These are phyloP conservation scores for Lithodes maja DNA, from an alignment of 2,888 invertebrate species.

Conservation along the genomic window DNA sequence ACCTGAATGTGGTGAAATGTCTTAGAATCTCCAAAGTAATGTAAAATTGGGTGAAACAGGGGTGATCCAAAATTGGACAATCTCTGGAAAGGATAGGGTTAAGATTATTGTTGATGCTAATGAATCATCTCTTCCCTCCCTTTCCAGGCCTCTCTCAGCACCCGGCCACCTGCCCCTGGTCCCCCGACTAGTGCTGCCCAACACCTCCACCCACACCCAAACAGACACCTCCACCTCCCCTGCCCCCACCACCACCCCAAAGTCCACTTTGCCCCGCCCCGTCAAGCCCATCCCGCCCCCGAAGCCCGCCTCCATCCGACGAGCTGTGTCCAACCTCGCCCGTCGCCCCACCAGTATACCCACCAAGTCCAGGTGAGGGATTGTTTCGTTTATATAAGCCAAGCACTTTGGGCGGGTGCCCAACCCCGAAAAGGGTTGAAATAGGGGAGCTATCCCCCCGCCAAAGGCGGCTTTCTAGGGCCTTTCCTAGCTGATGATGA, in stretches of 20 bases:
- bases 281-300: slow-evolving; percentile 69
- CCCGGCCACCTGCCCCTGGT: slow-evolving; percentile 64
- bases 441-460: too few species aligned
- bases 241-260: slow-evolving; percentile 38
- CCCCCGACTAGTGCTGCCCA: slow-evolving; percentile 63
- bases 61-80: too few species aligned
- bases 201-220: slow-evolving; percentile 64
- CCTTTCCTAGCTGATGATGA: too few species aligned
- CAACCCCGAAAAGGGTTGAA: too few species aligned
- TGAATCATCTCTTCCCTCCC: neutral
- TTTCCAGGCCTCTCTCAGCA: slow-evolving; percentile 61
- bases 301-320: slow-evolving; percentile 67
- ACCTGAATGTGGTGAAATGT: too few species aligned
- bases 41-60: too few species aligned
- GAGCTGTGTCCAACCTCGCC: slow-evolving; percentile 64
- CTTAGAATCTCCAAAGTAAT: too few species aligned
- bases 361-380: slow-evolving; percentile 43
- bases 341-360: slow-evolving; percentile 61
- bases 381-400: too few species aligned
- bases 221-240: slow-evolving; percentile 39
- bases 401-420: too few species aligned
- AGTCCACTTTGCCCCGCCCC: slow-evolving; percentile 48
- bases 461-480: too few species aligned
- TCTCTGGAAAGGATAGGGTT: neutral
- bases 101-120: neutral